Base-by-base conservation (phyloP, 1,140 invertebrate genomes). In the Batillaria attramentaria region DNA sequence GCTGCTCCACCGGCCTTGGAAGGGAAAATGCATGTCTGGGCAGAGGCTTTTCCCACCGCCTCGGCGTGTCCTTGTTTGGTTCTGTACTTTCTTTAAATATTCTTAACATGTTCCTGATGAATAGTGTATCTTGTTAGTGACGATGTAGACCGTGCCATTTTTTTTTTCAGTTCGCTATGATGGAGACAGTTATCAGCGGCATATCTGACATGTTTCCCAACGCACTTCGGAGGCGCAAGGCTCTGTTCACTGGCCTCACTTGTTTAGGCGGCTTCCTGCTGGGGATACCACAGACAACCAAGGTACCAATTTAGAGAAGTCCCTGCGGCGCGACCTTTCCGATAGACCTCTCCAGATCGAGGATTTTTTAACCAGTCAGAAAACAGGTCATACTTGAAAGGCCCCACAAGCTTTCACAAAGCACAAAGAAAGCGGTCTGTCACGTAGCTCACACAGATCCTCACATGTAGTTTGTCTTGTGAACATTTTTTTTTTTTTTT, bases 121-220 rank as follows among this genome's bases (percentile, higher is more conserved):
- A n/a, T n/a, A n/a, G n/a, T n/a, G n/a, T n/a, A n/a, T n/a, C n/a
- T n/a, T n/a, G n/a, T n/a, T n/a, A n/a, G n/a, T n/a, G n/a, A n/a
- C n/a, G n/a, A n/a, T n/a, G n/a, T n/a, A n/a, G n/a, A n/a, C n/a
- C n/a, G n/a, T n/a, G n/a, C n/a, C n/a, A n/a, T n/a, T n/a, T n/a
- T n/a, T n/a, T n/a, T n/a, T n/a, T n/a, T n/a, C 89, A 96, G 95
- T 96, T 96, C 94, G 95, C 95, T 3, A 95, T 95, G 60, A 91
- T 96, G 85, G 95, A 96, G 89, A 93, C 95, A 0, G 93, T 96
- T 1, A 94, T 95, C 78, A 93, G 94, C 5, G 94, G 94, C 6
- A 84, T 96, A 0, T 88, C 93, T 35, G 95, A 96, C 86, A 94
- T 95, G 77, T 94, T 93, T 84, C 92, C 93, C 4, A 83, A 83